Evolutionary conservation across 2,113 vertebrate genomes (phyloP), one percentile per base, ranked within the genome.

Genomic region (Sorex araneus): DNA sequence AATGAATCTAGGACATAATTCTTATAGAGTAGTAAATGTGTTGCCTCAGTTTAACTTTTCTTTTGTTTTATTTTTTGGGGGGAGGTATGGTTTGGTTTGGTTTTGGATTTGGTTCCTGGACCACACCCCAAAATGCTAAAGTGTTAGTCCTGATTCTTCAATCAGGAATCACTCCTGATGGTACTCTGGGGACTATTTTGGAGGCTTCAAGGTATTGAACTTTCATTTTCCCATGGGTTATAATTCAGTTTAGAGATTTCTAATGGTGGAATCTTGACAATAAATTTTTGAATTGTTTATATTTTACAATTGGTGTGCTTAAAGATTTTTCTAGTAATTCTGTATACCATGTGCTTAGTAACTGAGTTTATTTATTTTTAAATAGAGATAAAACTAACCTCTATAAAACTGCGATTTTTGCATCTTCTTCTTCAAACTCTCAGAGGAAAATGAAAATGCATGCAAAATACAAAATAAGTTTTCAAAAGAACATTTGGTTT

Each of bases 401-500:
- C 75, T 92, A 50, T 80, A 95, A 92, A 87, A 85, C n/a, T 71
- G 0, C 90, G 88, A 95, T 77, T 94, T 50, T 91, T 8, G 89
- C 74, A 95, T 94, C 45, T 92, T 94, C 45, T 80, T 76, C 50
- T 94, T 90, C 70, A 92, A 74, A 76, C 74, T 90, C 89, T 86
- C 71, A 45, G n/a, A 88, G 83, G 83, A 94, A 95, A 95, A 92
- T 94, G 67, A 78, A 96, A 95, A 84, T 88, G 79, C 69, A 76
- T 86, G 83, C 50, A 94, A 95, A 94, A 64, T 21, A 90, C 18
- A n/a, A 82, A 57, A 91, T 71, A 78, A 86, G 43, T 93, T 79
- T 93, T 96, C 82, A 90, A 94, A 95, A 96, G 92, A 95, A 96
- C 96, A 97, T 96, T 95, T 97, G 95, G 88, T 95, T 30, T 57